Base-by-base conservation (phyloP, 2,888 invertebrate genomes). In the Glyphotaelius pellucidus region DNA sequence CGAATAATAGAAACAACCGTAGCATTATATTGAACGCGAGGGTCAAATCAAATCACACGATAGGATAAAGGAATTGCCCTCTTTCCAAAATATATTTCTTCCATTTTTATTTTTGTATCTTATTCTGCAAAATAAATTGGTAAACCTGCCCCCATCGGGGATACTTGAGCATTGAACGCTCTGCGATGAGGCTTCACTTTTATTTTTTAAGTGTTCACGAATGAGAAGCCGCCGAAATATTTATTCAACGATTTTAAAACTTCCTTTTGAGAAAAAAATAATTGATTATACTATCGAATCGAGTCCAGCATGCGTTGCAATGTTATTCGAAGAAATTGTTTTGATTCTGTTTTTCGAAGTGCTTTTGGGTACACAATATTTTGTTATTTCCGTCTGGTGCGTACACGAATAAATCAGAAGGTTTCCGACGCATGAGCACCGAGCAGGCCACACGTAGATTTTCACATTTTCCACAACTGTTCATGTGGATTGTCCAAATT, bases 31-130 rank as follows among this genome's bases (percentile, higher is more conserved):
- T 52, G 52, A 87, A 87, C 52, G n/a, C 87, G 30, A 30, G 47
- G 87, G 87, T 87, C 87, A 87, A 87, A 87, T 87, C 87, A 87
- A 87, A 87, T 87, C 87, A 52, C 47, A 32, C n/a, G 47, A 87
- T 87, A 85, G 85, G 85, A 85, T 85, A 35, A 85, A 85, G 85
- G 85, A 85, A 85, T 32, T 19, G 32, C 85, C 85, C 85, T 85
- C 25, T 67, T 67, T 85, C 35, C 38, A 35, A 38, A 85, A 85
- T 85, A 35, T 85, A 32, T 85, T 85, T 85, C 85, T 19, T 38
- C 25, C 35, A 85, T 35, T 38, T 85, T 85, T 85, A 42, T 85
- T 85, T 85, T 85, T 85, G 32, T 81, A 32, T 81, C 32, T 32
- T 81, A 32, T 85, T 32, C 42, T 85, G 35, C 38, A 85, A 32